phyloP scores from a whole-genome alignment of 2,888 invertebrate genomes.

The Sinotaia quadrata region DNA sequence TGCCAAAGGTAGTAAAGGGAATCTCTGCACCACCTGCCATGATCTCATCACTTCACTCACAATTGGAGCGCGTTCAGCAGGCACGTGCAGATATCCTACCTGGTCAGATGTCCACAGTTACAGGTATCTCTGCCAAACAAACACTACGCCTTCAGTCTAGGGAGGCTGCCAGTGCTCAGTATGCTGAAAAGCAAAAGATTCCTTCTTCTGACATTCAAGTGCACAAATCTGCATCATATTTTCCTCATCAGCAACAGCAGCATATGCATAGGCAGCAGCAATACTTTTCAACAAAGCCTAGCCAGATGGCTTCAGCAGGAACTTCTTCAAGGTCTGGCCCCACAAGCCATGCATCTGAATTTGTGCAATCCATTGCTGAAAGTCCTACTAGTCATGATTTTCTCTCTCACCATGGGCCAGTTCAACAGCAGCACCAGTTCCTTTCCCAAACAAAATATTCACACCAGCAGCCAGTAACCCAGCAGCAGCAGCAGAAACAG shows the following conservation, averaged over 20 bases:
- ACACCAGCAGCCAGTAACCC: slow-evolving; percentile 14
- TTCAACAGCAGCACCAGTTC: slow-evolving; percentile 7
- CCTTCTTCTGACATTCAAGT: not conserved
- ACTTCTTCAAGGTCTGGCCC: slow-evolving; percentile 4
- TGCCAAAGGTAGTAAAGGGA: slow-evolving; percentile 3
- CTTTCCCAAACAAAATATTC: slow-evolving; percentile 11
- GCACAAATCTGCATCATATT: slow-evolving; percentile 9
- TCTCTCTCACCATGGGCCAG: not conserved
- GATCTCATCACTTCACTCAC: slow-evolving; percentile 9
- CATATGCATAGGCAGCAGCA: slow-evolving; percentile 25
- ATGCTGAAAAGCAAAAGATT: not conserved
- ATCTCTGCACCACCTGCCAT: not conserved
- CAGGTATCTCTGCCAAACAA: not conserved
- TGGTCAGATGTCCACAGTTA: not conserved
- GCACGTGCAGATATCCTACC: slow-evolving; percentile 1
- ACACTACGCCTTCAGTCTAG: not conserved
- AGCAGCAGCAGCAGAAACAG: slow-evolving; percentile 8
- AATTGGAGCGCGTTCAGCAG: slow-evolving; percentile 18
- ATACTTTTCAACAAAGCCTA: not conserved
- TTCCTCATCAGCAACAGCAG: slow-evolving; percentile 14
- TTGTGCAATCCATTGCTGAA: not conserved
- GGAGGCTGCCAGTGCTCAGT: not conserved
- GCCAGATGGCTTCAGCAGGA: not conserved
- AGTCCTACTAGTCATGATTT: not conserved
- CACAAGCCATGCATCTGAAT: not conserved